Evolutionary conservation across 1,140 invertebrate genomes (phyloP), one percentile per base, ranked within the genome.

Genomic region (Calliphora vicina): DNA sequence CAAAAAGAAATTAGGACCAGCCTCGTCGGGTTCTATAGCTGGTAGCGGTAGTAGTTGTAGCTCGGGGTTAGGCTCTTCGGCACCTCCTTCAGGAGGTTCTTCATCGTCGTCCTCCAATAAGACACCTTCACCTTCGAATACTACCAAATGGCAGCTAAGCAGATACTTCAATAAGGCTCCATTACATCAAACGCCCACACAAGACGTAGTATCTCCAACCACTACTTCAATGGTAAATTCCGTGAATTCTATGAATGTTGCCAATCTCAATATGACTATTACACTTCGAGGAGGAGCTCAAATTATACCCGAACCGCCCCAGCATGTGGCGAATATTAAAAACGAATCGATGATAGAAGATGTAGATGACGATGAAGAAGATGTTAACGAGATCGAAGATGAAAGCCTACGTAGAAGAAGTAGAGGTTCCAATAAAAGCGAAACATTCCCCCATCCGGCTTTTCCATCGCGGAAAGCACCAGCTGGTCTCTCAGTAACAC

Each of bases 81-180:
- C 71, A 6, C 81, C 83, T 15, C 81, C 83, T 12, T 82, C 43
- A 20, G 81, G 80, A 6, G 83, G 80, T 29, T 80, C 83, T 4
- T 78, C 80, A 61, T 88, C 86, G 57, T 86, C 86, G 6, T 88
- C 85, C 13, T 87, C 88, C n/a, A 89, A 89, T 84, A 89, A 89
- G 81, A 88, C 88, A 43, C 87, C 88, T 0, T 89, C 88, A 73
- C 88, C 88, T 3, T 88, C 88, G 76, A 87, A 90, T 76, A 87
- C 87, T 83, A 89, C 88, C 27, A 86, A 87, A 78, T 90, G 88
- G 88, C 84, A 83, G 10, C 83, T 90, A 6, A 87, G 87, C 74
- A 84, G 88, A 5, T 90, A 88, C 76, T 89, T 90, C 61, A 85
- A 80, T 23, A 89, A 89, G 74, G 87, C 87, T 6, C 35, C 88